Conservation (phyloP, 1,140 invertebrate species). For the Vanessa tameamea region DNA sequence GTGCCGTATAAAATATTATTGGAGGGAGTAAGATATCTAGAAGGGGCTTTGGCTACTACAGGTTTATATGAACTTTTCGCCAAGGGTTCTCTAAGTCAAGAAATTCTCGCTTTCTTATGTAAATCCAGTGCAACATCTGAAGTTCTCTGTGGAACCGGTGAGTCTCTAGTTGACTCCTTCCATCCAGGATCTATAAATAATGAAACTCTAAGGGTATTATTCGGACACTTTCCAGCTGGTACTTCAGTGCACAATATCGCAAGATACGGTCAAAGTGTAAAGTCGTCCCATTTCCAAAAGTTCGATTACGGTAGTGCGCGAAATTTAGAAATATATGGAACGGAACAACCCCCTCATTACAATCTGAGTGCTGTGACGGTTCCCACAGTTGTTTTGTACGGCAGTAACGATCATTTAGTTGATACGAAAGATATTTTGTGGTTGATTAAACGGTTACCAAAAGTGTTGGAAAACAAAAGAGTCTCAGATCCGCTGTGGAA, state of each 20-base stretch:
- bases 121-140: constrained; percentile 38
- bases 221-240: constrained; percentile 87
- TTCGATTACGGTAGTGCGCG: constrained; percentile 79
- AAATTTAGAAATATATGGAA: constrained; percentile 79
- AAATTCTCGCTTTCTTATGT: constrained; percentile 51
- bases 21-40: constrained; percentile 30
- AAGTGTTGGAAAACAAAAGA: constrained; percentile 51
- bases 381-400: constrained; percentile 66
- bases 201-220: constrained; percentile 41
- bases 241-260: constrained; percentile 86
- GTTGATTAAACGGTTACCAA: constrained; percentile 52
- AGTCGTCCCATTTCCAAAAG: constrained; percentile 65
- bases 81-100: constrained; percentile 46
- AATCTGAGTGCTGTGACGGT: constrained; percentile 77
- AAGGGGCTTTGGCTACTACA: constrained; percentile 26
- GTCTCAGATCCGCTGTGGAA: constrained; percentile 64
- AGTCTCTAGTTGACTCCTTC: constrained; percentile 41
- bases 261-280: constrained; percentile 82
- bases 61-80: constrained; percentile 51
- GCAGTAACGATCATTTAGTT: constrained; percentile 62
- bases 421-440: constrained; percentile 58
- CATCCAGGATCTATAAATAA: constrained; percentile 54
- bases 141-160: constrained; percentile 37
- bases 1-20: constrained; percentile 36
- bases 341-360: constrained; percentile 74